Evolutionary conservation across 2,888 invertebrate species (phyloP).

Genomic region (Cerastis leucographa): DNA sequence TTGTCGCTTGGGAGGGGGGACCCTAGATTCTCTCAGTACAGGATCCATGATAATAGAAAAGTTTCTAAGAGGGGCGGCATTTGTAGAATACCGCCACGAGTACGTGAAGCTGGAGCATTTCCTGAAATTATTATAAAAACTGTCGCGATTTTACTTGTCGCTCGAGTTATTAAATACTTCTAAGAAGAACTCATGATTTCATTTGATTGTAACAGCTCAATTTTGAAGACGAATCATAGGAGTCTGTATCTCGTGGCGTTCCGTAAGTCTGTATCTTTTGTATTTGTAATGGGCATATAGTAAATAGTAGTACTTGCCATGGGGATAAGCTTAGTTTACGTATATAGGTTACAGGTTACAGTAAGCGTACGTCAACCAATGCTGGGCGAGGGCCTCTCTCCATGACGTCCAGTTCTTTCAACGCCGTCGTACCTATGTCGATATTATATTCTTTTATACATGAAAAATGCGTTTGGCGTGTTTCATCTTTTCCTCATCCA

Average conservation of each 20-base stretch:
- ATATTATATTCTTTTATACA: neutral
- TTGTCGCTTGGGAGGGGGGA: conserved; percentile 28
- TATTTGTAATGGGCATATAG: neutral
- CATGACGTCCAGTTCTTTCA: neutral
- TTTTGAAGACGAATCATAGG: neutral
- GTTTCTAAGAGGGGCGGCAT: conserved; percentile 2
- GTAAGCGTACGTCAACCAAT: neutral
- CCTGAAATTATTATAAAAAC: conserved; percentile 13
- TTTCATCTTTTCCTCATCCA: neutral
- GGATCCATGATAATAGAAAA: conserved; percentile 15
- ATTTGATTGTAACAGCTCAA: neutral
- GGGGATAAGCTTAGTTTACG: neutral
- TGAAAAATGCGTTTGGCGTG: neutral
- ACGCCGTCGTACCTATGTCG: neutral
- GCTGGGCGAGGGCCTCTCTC: neutral
- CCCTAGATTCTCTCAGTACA: conserved; percentile 55
- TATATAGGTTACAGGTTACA: neutral
- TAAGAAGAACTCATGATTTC: conserved; percentile 9
- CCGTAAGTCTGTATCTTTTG: neutral
- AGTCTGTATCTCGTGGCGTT: neutral
- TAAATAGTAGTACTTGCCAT: neutral
- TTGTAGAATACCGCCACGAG: conserved; percentile 15
- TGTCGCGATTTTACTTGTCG: conserved; percentile 16
- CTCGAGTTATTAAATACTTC: neutral
- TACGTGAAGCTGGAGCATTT: conserved; percentile 8